Base-by-base conservation (phyloP, 1,140 invertebrate genomes). In the Musca domestica region DNA sequence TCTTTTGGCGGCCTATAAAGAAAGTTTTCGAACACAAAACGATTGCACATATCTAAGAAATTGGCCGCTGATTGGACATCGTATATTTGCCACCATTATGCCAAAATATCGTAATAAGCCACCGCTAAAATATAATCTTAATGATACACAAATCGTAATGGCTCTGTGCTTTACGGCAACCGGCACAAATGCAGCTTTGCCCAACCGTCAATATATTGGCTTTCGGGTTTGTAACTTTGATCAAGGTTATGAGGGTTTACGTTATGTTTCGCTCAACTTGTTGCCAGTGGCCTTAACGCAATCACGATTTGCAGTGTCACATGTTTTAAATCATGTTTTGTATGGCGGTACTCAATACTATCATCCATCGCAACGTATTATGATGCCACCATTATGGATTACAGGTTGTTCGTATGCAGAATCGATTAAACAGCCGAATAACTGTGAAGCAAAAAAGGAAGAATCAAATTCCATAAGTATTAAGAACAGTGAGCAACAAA, bases 131-230 rank as follows among this genome's bases (percentile, higher is more conserved):
- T 46, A 72, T 48, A 66, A 69, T 67, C 48, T 72, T 5, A 67
- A 70, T 52, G 67, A 72, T 47, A 67, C 49, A 12, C 69, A 72
- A 65, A 71, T 72, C 22, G 64, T 71, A n/a, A 30, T 72, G 20
- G 69, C 67, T 7, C 25, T 72, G 14, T 72, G 71, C 17, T 65
- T 54, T 22, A 30, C 63, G 27, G 15, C 20, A 2, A 69, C 69
- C 3, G 66, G 66, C 1, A 66, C 66, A 2, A 71, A 71, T 52
- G 15, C 12, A 12, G 23, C 27, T 10, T 34, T 69, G 4, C 64
- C 64, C 6, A 27, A 19, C 12, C 66, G 69, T 14, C 66, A 58
- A 15, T 70, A 64, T 30, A n/a, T 48, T 9, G 41, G 66, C 0
- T 70, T 47, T 64, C 22, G 56, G 1, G 58, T 30, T 1, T 64